Percentiles rank a stretch among this genome's conserved stretches.
phyloP scores from a whole-genome alignment of 2,113 vertebrate species.

The Datnioides undecimradiatus region DNA sequence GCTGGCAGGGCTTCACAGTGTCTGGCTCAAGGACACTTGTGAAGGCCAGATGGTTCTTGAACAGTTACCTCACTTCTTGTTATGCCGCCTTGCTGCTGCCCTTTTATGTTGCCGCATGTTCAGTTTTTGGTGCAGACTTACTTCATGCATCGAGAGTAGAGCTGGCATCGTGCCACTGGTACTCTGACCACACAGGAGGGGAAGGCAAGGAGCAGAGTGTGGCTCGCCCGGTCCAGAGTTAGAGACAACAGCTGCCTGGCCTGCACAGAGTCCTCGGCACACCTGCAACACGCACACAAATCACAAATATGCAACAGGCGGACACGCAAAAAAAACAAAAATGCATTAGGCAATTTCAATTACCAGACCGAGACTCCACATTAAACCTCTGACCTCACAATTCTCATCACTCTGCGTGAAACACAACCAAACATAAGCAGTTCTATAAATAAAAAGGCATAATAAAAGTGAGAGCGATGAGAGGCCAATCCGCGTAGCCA shows the following conservation, averaged over 20 bases:
- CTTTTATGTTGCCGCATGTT: slow-evolving; percentile 5
- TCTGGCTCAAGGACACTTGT: slow-evolving; percentile 43
- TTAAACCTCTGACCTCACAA: slow-evolving; percentile 49
- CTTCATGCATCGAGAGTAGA: slow-evolving; percentile 95
- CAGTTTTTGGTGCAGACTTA: slow-evolving; percentile 77
- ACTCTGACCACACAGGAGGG: slow-evolving; percentile 92
- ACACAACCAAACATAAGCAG: slow-evolving; percentile 40
- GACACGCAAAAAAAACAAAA: neutral
- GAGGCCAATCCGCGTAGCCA: neutral
- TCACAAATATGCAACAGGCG: slow-evolving; percentile 14
- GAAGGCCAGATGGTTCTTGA: slow-evolving; percentile 33
- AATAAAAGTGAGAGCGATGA: slow-evolving; percentile 6
- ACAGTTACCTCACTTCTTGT: slow-evolving; percentile 30
- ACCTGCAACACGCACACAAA: slow-evolving; percentile 82
- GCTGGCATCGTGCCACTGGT: slow-evolving; percentile 93
- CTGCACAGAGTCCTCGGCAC: slow-evolving; percentile 83
- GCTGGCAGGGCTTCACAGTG: slow-evolving; percentile 15
- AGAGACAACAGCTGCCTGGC: slow-evolving; percentile 90
- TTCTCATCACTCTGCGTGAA: slow-evolving; percentile 21
- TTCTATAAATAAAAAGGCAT: slow-evolving; percentile 39
- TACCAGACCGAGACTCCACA: slow-evolving; percentile 30
- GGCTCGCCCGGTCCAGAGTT: slow-evolving; percentile 89
- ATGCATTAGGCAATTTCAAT: slow-evolving; percentile 59
- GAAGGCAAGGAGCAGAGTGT: slow-evolving; percentile 90
- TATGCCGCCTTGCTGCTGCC: neutral